Evolutionary conservation across 2,113 vertebrate genomes (phyloP), one percentile per base, ranked within the genome.

Genomic region (Cercocebus atys): DNA sequence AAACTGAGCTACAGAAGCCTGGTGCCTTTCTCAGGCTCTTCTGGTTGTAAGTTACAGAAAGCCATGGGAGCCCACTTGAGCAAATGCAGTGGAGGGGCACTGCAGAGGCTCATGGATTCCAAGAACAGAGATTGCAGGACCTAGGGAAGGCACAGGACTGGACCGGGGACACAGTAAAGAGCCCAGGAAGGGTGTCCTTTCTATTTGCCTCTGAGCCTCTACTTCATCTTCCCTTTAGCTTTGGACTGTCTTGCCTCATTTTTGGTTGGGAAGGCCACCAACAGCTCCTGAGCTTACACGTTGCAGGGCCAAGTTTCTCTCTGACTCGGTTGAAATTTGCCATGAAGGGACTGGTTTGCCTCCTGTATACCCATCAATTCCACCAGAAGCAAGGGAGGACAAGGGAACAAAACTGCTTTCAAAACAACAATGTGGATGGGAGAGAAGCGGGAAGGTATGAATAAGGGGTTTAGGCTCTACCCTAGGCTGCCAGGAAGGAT

Each of bases 371-470:
- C 20, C 20, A 25, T 57, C 16, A 52, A 10, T 73, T 90, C 32
- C 66, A 12, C 68, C 40, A 30, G 52, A 22, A 85, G 66, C 81
- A 59, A 57, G 81, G 20, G n/a, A 12, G 3, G 3, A 18, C 11
- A 66, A 45, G 75, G 20, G 6, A 13, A 18, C 3, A 45, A 68
- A 59, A 70, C 43, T 0, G 0, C 30, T 40, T 27, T 57, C 12
- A 93, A 55, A 73, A 45, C 45, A 30, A 35, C 5, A 0, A 8
- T 75, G 5, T 40, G 22, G 20, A 12, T 70, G 13, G 9, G 20
- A 25, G 6, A 18, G 38, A 12, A n/a, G 38, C 6, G 4, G 17
- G 1, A 1, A 38, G 40, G 16, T 14, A 45, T 3, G 23, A 57
- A 38, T 32, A 86, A 81, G 30, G 22, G 6, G 2, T 38, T 18